Evolutionary conservation across 2,888 invertebrate species (phyloP).

Genomic region (Timandra comae): DNA sequence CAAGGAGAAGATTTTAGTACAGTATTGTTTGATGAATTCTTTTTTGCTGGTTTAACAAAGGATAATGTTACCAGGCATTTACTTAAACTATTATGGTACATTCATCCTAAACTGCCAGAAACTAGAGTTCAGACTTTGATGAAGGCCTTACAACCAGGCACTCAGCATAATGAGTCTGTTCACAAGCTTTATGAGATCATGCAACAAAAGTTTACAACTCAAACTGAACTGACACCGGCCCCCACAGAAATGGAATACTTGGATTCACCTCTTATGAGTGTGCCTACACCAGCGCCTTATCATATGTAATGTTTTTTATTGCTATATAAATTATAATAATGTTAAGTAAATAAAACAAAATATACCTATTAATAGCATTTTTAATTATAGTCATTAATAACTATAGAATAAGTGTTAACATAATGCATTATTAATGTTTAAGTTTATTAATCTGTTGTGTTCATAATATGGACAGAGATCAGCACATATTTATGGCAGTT

Average conservation of each 20-base stretch:
- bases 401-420: conserved; percentile 9
- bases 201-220: conserved; percentile 85
- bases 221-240: conserved; percentile 79
- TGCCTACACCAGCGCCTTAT: conserved; percentile 88
- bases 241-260: conserved; percentile 84
- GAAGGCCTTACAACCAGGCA: conserved; percentile 85
- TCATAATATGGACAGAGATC: conserved; percentile 10
- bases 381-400: conserved; percentile 15
- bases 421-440: too few species aligned
- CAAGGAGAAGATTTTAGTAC: conserved; percentile 96
- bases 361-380: conserved; percentile 20
- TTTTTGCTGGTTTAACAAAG: conserved; percentile 90
- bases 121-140: conserved; percentile 87
- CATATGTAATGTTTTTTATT: conserved; percentile 46
- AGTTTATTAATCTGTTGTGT: too few species aligned
- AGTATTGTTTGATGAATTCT: conserved; percentile 96
- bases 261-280: conserved; percentile 90
- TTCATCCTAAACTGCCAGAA: conserved; percentile 89
- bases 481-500: conserved; percentile 10
- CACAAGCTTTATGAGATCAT: conserved; percentile 86
- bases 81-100: conserved; percentile 92
- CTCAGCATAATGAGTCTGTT: conserved; percentile 90
- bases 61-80: conserved; percentile 96
- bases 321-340: conserved; percentile 8
- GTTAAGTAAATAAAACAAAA: conserved; percentile 23